Base-by-base conservation (phyloP, 2,113 vertebrate genomes). In the Hippocampus abdominalis region DNA sequence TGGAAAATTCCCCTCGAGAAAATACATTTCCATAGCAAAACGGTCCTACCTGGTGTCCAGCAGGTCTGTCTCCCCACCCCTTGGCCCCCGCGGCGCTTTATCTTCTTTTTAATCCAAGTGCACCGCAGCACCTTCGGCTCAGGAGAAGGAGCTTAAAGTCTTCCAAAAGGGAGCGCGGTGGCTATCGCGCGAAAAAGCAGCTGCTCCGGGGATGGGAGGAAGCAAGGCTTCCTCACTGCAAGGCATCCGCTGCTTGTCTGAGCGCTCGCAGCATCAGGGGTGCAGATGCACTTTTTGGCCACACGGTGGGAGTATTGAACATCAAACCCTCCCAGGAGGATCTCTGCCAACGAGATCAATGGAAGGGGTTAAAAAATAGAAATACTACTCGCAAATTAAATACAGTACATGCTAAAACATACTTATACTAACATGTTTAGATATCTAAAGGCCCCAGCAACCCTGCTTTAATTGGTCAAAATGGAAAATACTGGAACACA, bases 151-250 rank as follows among this genome's bases (percentile, higher is more conserved):
- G 67, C 8, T 60, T 32, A 18, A 11, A 23, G 51, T 66, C 64
- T 67, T 67, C 67, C 8, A 4, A 25, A 36, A 46, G 20, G 64
- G n/a, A 21, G 15, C 0, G 25, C 4, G 16, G 56, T 39, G 8
- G 63, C 25, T 48, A 69, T 73, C 60, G 67, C 54, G 57, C 70
- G 68, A 70, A 74, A 23, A 32, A 49, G 21, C 32, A 7, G 79
- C 75, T 70, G 79, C 75, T 70, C 25, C 5, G 67, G 77, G 32
- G 72, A 72, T 59, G 66, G 63, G 60, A 75, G 70, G 27, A 63
- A 49, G 72, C 70, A 76, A n/a, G 77, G 66, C 8, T 16, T 27
- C 56, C 56, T 59, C 56, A n/a, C 56, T 29, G 56, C 56, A 29
- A 59, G 27, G 16, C 25, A 29, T 59, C 56, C 56, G 16, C 25